phyloP scores from a whole-genome alignment of 2,888 invertebrate species.

The Pollenia labialis region DNA sequence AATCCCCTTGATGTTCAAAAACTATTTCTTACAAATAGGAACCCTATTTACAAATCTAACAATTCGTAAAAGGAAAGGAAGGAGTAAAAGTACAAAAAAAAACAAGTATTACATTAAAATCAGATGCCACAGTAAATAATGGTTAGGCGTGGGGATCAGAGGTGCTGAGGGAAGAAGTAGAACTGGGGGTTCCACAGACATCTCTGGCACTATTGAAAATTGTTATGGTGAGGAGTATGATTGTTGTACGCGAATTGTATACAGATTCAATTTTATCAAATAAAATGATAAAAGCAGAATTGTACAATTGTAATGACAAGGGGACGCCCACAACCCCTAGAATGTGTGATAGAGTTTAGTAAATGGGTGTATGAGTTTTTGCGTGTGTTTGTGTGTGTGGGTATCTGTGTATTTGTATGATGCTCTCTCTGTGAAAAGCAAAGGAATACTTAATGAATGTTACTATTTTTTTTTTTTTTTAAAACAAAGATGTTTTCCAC shows the following conservation, averaged over 20 bases:
- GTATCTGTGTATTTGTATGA: conserved; percentile 17
- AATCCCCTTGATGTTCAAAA: no score
- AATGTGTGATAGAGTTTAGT: neutral
- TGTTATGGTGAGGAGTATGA: conserved; percentile 1
- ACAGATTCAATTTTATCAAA: conserved; percentile 60
- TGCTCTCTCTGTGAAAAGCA: conserved; percentile 54
- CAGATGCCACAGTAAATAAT: conserved; percentile 53
- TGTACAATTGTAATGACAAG: conserved; percentile 47
- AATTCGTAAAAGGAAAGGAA: neutral
- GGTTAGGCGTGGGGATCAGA: neutral
- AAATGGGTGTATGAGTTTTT: conserved; percentile 3
- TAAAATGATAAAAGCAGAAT: conserved; percentile 60
- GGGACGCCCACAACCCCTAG: conserved; percentile 71
- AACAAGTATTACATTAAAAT: conserved; percentile 59
- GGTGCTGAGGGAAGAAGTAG: neutral
- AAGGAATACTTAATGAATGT: conserved; percentile 52
- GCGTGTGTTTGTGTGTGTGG: neutral
- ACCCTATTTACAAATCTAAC: neutral
- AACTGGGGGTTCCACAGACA: conserved; percentile 36
- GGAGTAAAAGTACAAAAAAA: conserved; percentile 16
- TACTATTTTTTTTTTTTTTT: neutral
- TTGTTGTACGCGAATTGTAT: conserved; percentile 51
- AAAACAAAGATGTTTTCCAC: conserved; percentile 39
- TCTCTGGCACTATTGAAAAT: conserved; percentile 34
- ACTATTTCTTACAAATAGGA: no score